These are phyloP conservation scores for Therioaphis trifolii DNA, from an alignment of 2,888 invertebrate genomes.

Conservation along the genomic window DNA sequence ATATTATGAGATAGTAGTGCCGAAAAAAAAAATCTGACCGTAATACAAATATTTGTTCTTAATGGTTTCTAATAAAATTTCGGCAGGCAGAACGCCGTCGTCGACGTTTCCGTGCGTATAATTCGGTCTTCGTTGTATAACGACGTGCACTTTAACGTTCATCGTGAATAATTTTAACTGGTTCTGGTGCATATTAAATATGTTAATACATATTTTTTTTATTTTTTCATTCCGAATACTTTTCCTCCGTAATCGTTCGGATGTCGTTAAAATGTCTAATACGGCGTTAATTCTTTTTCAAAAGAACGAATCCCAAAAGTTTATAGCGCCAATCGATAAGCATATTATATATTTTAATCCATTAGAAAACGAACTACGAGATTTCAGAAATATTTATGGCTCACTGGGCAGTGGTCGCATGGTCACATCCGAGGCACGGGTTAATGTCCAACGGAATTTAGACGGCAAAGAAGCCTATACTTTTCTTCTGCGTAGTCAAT, in stretches of 20 bases:
- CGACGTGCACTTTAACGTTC: neutral
- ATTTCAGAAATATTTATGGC: too few species aligned
- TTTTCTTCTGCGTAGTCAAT: neutral
- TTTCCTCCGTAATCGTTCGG: neutral
- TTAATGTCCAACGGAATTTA: neutral
- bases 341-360: neutral
- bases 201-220: neutral
- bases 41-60: too few species aligned
- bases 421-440: too few species aligned
- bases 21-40: too few species aligned
- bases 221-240: neutral
- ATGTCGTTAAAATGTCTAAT: neutral
- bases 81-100: neutral
- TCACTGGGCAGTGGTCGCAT: too few species aligned
- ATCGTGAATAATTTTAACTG: conserved; percentile 12
- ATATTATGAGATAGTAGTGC: too few species aligned
- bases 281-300: neutral
- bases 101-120: neutral
- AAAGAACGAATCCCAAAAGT: neutral
- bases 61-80: too few species aligned
- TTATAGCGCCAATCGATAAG: too few species aligned
- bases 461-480: neutral
- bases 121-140: neutral
- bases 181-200: neutral
- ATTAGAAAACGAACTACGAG: too few species aligned